Evolutionary conservation across 2,888 invertebrate species (phyloP).

Genomic region (Anthrax anthrax): DNA sequence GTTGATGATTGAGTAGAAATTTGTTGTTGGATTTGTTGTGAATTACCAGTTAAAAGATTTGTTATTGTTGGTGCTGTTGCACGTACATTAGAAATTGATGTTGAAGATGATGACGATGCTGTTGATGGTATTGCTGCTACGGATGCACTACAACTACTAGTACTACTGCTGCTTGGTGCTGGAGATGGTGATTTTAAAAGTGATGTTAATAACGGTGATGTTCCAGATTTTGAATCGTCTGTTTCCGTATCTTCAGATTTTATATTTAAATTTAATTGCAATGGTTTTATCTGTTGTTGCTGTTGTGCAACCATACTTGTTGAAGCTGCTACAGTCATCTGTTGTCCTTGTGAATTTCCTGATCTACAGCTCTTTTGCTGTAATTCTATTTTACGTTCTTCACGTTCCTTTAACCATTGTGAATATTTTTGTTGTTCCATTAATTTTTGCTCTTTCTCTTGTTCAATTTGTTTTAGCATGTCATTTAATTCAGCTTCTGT

Average conservation of each 20-base stretch:
- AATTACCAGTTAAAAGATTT: conserved; percentile 28
- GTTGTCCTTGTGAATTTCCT: conserved; percentile 4
- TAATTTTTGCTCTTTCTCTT: conserved; percentile 53
- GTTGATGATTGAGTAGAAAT: conserved; percentile 20
- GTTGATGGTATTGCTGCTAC: too few relatives aligned
- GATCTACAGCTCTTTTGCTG: conserved; percentile 43
- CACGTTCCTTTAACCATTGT: conserved; percentile 43
- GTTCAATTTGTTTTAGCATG: conserved; percentile 60
- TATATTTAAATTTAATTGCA: conserved; percentile 4
- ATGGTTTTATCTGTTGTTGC: conserved; percentile 2
- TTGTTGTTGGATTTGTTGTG: conserved; percentile 10
- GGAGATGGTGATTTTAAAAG: conserved; percentile 58
- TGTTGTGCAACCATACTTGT: not conserved
- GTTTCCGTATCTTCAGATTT: conserved; percentile 19
- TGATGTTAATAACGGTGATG: conserved; percentile 67
- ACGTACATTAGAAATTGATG: conserved; percentile 1
- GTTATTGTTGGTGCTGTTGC: conserved; percentile 32
- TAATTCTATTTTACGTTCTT: conserved; percentile 45
- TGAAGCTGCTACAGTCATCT: conserved; percentile 1
- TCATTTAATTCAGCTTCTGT: conserved; percentile 59
- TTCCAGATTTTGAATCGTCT: conserved; percentile 27
- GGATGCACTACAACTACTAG: not conserved
- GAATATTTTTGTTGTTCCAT: conserved; percentile 48
- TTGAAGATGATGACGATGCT: conserved; percentile 8
- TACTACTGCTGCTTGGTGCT: conserved; percentile 26